Evolutionary conservation across 2,888 invertebrate genomes (phyloP), one percentile per base, ranked within the genome.

Genomic region (Pristionchus japonicus): DNA sequence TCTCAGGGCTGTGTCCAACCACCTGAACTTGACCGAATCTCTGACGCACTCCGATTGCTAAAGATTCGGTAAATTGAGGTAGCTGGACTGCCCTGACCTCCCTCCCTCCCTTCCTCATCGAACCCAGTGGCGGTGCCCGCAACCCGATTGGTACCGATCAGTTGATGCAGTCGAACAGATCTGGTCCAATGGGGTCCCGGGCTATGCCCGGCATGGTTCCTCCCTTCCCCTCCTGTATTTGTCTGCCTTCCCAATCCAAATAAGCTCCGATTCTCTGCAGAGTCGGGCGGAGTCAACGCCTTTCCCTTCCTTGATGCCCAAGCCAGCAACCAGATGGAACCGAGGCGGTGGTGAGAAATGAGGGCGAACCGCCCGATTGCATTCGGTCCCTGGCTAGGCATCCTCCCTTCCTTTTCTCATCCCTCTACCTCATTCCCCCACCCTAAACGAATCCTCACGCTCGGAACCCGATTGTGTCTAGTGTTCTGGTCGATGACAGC

Each of bases 61-160:
- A n/a, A n/a, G n/a, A n/a, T n/a, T n/a, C n/a, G n/a, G n/a, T n/a
- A n/a, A n/a, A n/a, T n/a, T n/a, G n/a, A n/a, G n/a, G n/a, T n/a
- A n/a, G n/a, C n/a, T n/a, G n/a, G n/a, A n/a, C n/a, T n/a, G n/a
- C n/a, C n/a, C n/a, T n/a, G n/a, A n/a, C n/a, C n/a, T n/a, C n/a
- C n/a, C n/a, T n/a, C n/a, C n/a, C n/a, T n/a, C n/a, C n/a, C n/a
- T n/a, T n/a, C n/a, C n/a, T n/a, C n/a, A n/a, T n/a, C n/a, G 70
- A 34, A 70, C 37, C 70, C 13, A 20, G 7, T n/a, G 37, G 70
- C 70, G 37, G 70, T 70, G 70, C 70, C 70, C 70, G 70, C 7
- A 70, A 70, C 70, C 70, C 70, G 70, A 70, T 70, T 70, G 37
- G 70, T 70, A 37, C 70, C 70, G 70, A 40, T 70, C 31, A 31